These are phyloP conservation scores for Chaetodon auriga DNA, from an alignment of 2,113 vertebrate species.

Conservation along the genomic window DNA sequence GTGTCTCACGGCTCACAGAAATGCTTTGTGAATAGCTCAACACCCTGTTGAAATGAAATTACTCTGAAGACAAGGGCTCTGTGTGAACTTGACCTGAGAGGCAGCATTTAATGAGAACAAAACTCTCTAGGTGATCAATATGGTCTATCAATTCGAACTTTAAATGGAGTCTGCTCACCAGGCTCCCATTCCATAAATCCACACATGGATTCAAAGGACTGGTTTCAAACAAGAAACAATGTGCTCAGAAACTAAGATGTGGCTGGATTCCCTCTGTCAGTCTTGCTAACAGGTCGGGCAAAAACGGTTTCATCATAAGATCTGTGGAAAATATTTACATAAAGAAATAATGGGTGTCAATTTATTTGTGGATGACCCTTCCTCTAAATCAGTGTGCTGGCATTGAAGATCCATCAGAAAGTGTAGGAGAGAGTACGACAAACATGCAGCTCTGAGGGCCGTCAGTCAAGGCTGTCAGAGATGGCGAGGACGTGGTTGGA, in stretches of 20 bases:
- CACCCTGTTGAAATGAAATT: conserved; percentile 50
- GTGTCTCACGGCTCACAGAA: conserved; percentile 56
- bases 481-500: conserved; percentile 34
- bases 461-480: conserved; percentile 65
- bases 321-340: conserved; percentile 2
- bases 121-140: conserved; percentile 78
- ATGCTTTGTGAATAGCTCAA: conserved; percentile 58
- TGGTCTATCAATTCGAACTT: conserved; percentile 71
- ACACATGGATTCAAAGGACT: conserved; percentile 52
- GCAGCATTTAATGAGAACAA: conserved; percentile 78
- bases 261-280: conserved; percentile 31
- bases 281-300: conserved; percentile 13
- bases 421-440: conserved; percentile 20
- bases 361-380: conserved; percentile 6
- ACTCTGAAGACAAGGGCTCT: conserved; percentile 51
- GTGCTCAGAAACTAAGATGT: conserved; percentile 29
- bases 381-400: neutral
- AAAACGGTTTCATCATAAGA: conserved; percentile 8
- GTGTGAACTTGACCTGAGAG: conserved; percentile 68
- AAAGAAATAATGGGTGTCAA: conserved; percentile 14
- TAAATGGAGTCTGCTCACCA: conserved; percentile 70
- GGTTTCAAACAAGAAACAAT: conserved; percentile 41
- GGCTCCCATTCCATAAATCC: conserved; percentile 55
- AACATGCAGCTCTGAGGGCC: conserved; percentile 44
- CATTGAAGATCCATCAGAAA: conserved; percentile 39